Base-by-base conservation (phyloP, 2,888 invertebrate genomes). In the Odontocerum albicorne region DNA sequence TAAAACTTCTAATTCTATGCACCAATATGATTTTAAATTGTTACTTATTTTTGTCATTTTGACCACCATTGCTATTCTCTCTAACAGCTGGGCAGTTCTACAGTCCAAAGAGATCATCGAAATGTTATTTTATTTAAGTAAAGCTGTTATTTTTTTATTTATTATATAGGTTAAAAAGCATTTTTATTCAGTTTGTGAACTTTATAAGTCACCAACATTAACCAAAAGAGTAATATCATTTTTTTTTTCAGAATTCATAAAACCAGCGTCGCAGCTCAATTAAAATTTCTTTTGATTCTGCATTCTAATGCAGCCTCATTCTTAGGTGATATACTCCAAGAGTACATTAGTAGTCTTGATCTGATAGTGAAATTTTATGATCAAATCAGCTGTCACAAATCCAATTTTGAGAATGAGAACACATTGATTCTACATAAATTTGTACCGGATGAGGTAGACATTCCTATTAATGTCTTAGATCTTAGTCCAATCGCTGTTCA, bases 211-310 rank as follows among this genome's bases (percentile, higher is more conserved):
- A n/a, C n/a, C n/a, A n/a, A n/a, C n/a, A n/a, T n/a, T n/a, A n/a
- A n/a, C n/a, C n/a, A n/a, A n/a, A n/a, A n/a, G n/a, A n/a, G n/a
- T n/a, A n/a, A n/a, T n/a, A n/a, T n/a, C 15, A 17, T 20, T 42
- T 42, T 36, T 32, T 60, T 49, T 74, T 75, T 59, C 67, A 81
- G 80, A 63, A 75, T 80, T 56, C 80, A 83, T 56, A 61, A 66
- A 35, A 66, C 74, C 49, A 75, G 81, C 62, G 77, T 79, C 62
- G 75, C 81, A 63, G 79, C 78, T 13, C 84, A 84, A 62, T 64
- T 81, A 44, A 78, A 77, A 68, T 79, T 84, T 61, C 62, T 84
- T 46, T 72, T 75, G 36, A 74, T 80, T 60, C 65, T 84, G 6
- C 75, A 74, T 61, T 70, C 73, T 52, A 77, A 79, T 64, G 73